These are phyloP conservation scores for Drosophila prostipennis DNA, from an alignment of 2,888 invertebrate genomes.

Conservation along the genomic window DNA sequence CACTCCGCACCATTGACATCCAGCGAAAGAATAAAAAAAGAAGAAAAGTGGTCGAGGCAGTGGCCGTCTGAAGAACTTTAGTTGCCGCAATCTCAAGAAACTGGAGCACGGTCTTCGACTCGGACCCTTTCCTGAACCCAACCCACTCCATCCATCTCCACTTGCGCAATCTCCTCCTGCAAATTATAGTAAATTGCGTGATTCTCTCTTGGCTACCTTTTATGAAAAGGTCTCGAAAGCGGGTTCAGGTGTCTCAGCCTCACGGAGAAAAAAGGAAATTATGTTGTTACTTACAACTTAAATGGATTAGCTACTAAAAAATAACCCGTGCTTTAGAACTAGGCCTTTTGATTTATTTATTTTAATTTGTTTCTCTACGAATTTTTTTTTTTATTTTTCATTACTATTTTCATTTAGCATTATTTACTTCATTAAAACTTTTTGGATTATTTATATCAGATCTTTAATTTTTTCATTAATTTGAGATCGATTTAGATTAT, in stretches of 20 bases:
- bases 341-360: too few species aligned
- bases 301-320: too few species aligned
- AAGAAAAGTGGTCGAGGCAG: not conserved
- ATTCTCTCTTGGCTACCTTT: constrained; percentile 57
- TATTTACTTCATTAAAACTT: too few species aligned
- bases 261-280: constrained; percentile 4
- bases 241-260: constrained; percentile 56
- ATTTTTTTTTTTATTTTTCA: too few species aligned
- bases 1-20: constrained; percentile 54
- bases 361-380: too few species aligned
- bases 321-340: too few species aligned
- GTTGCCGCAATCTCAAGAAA: constrained; percentile 61
- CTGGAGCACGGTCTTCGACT: constrained; percentile 49
- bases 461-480: too few species aligned
- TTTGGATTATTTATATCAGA: too few species aligned
- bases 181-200: constrained; percentile 79
- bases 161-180: constrained; percentile 21
- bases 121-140: constrained; percentile 8
- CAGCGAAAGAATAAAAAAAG: constrained; percentile 1
- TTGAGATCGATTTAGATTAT: too few species aligned
- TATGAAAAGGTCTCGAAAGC: constrained; percentile 26
- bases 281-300: constrained; percentile 7
- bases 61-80: constrained; percentile 44
- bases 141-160: constrained; percentile 6
- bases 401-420: too few species aligned